A percentile compares a stretch with the other conserved stretches of the same genome.
Conservation (phyloP, 2,797 vertebrate species). For the Megaceryle alcyon region DNA sequence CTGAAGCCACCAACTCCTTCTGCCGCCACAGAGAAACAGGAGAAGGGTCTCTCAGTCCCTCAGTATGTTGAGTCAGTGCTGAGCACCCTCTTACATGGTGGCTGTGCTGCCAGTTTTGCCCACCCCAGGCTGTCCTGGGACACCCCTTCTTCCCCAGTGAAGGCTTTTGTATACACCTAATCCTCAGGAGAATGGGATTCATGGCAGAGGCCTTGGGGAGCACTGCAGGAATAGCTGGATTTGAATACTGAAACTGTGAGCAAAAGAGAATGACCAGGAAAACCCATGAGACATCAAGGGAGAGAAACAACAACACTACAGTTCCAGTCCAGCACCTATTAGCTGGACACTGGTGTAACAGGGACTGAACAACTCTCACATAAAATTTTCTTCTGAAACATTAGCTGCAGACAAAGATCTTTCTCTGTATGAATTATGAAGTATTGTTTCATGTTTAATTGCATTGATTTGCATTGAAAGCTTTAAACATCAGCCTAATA, state of each 20-base stretch:
- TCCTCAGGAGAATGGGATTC: background rate
- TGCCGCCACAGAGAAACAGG: background rate
- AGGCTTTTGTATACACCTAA: background rate
- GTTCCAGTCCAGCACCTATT: constrained; percentile 44
- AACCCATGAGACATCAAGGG: constrained; percentile 33
- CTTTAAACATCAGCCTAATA: constrained; percentile 41
- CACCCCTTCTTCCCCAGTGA: background rate
- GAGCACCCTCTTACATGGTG: rapidly evolving
- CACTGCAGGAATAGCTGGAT: constrained; percentile 27
- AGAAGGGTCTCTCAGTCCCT: background rate
- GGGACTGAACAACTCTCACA: background rate
- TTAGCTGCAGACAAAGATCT: background rate
- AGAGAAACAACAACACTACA: constrained; percentile 29
- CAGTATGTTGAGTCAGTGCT: background rate
- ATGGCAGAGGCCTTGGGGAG: background rate
- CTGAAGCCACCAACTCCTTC: background rate
- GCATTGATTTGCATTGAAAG: constrained; percentile 44
- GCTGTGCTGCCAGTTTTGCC: rapidly evolving
- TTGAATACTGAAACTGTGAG: constrained; percentile 1
- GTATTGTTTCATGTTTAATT: constrained; percentile 42
- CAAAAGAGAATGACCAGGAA: constrained; percentile 51
- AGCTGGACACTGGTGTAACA: background rate
- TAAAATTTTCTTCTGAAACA: background rate
- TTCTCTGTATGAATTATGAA: constrained; percentile 20
- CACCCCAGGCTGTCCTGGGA: background rate